Percentiles rank a stretch among this genome's conserved stretches.
Conservation (phyloP, 2,797 vertebrate genomes). For the Sebastes taczanowskii region DNA sequence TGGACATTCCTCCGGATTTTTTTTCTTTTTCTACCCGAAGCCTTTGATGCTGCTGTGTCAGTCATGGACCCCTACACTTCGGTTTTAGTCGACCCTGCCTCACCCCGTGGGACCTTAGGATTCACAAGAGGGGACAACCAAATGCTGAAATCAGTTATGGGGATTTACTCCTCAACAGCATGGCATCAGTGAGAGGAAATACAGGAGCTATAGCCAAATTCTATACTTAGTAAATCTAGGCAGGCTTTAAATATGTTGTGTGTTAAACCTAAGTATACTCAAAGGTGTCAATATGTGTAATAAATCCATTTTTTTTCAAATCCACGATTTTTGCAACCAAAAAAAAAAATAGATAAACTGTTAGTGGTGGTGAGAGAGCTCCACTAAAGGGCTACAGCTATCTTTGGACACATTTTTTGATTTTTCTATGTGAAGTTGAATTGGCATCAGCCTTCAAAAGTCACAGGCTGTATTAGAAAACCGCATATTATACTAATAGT, state of each 20-base stretch:
- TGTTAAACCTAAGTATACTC: not conserved
- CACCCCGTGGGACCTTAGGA: constrained; percentile 3
- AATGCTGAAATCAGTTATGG: not conserved
- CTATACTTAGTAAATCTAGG: not conserved
- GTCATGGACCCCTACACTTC: constrained; percentile 16
- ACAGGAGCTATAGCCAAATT: not conserved
- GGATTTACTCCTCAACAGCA: not conserved
- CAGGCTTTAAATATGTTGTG: not conserved
- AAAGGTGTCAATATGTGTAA: not conserved
- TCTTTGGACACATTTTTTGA: not conserved
- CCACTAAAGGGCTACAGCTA: not conserved
- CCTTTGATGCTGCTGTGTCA: constrained; percentile 57
- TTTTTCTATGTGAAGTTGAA: not conserved
- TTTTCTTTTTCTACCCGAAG: not conserved
- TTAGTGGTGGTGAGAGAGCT: not conserved
- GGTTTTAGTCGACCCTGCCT: not conserved
- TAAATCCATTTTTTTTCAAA: no score
- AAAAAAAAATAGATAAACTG: not conserved
- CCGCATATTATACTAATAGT: no score
- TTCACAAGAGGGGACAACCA: not conserved
- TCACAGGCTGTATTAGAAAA: not conserved
- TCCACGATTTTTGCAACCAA: no score
- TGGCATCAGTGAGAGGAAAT: not conserved
- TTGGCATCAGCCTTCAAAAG: not conserved
- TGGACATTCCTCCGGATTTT: constrained; percentile 39